Base-by-base conservation (phyloP, 2,888 invertebrate species). In the Herminia tarsipennalis region DNA sequence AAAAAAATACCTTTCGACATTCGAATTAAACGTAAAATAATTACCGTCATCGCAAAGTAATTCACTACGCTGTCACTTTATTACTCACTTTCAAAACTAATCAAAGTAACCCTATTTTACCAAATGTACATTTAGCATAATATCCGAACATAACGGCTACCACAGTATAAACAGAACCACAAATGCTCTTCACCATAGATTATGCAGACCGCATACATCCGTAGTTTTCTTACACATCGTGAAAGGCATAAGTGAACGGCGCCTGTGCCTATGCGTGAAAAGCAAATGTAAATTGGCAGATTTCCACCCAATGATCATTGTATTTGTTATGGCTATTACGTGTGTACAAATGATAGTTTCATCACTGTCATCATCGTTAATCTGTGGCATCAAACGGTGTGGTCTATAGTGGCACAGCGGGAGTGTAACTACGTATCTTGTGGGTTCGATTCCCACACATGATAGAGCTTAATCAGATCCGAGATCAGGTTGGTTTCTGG, bases 251-350 rank as follows among this genome's bases (percentile, higher is more conserved):
- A 35, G 54, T 56, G 56, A 56, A 52, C 42, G 57, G 39, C 42
- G 46, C 34, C 33, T 37, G 34, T 47, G 45, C 38, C 16, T 22
- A 40, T 40, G 61, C 60, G 53, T 72, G 51, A 60, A 67, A 71
- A 71, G 60, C 64, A 56, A 70, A 63, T 57, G 63, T 53, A 64
- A 66, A 67, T 66, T 56, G 61, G 37, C 48, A 65, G 60, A 64
- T 70, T 72, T 68, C 66, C 73, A 66, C 61, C 41, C 50, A 51
- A 59, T 53, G 52, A 47, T 58, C 60, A 46, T 46, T 41, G 39
- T 50, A 50, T 54, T 52, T 35, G 50, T 61, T 50, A 51, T 33
- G 43, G 55, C 38, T 37, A 50, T 66, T 60, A 61, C 48, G 54
- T 38, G 18, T 30, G 41, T 21, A 34, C 41, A 47, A 53, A 61